A percentile compares a stretch with the other conserved stretches of the same genome.
Conservation (phyloP, 2,113 vertebrate genomes). For the Plecotus auritus region DNA sequence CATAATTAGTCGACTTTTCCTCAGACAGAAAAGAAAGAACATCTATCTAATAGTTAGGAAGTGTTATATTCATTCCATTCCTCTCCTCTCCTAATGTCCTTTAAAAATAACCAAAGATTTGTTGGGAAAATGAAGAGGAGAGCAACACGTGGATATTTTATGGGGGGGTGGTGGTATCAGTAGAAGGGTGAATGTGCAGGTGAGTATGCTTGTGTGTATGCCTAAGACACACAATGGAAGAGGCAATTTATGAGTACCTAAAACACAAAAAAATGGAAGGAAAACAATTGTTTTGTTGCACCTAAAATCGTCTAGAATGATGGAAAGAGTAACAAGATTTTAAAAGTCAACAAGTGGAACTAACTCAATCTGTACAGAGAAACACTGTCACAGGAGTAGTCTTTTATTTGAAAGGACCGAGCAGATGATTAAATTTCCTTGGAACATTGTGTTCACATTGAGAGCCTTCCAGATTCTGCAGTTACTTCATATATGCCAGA, state of each 20-base stretch:
- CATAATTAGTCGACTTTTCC: not conserved
- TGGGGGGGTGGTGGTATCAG: not conserved
- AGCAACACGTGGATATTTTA: not conserved
- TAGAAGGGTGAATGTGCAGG: not conserved
- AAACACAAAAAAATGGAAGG: not conserved
- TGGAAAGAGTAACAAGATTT: not conserved
- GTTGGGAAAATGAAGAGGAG: not conserved
- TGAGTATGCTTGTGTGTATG: not conserved
- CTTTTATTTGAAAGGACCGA: slow-evolving; percentile 41
- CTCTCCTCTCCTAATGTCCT: not conserved
- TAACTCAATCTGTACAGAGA: not conserved
- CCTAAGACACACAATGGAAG: not conserved
- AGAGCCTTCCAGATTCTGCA: not conserved
- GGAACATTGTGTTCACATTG: not conserved
- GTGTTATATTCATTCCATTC: not conserved
- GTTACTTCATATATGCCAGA: not conserved
- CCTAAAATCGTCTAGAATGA: not conserved
- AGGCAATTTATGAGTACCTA: not conserved
- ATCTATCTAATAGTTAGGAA: not conserved
- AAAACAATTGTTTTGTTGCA: not conserved
- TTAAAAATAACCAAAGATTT: not conserved
- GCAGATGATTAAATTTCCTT: slow-evolving; percentile 10
- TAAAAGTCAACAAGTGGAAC: not conserved
- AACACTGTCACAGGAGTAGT: not conserved
- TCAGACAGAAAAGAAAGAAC: not conserved